A percentile compares a stretch with the other conserved stretches of the same genome.
Conservation (phyloP, 2,888 invertebrate species). For the Callinectes sapidus region DNA sequence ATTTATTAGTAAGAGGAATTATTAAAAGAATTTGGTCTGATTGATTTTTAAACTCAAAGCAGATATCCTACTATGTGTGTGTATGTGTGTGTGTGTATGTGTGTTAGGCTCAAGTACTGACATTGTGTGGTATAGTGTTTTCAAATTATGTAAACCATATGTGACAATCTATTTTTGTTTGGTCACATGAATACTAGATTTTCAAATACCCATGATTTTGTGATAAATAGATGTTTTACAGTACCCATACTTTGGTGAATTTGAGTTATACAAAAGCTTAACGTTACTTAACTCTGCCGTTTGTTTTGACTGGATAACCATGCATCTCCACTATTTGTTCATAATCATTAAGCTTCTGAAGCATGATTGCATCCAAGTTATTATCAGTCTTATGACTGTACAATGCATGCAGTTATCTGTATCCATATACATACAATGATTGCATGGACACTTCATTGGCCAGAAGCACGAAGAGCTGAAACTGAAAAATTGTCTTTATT, state of each 20-base stretch:
- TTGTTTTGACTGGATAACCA: not conserved
- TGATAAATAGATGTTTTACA: not conserved
- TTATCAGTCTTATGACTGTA: not conserved
- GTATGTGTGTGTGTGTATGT: not conserved
- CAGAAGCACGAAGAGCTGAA: constrained; percentile 4
- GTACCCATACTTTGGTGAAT: not conserved
- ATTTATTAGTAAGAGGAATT: not conserved
- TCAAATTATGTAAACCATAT: not conserved
- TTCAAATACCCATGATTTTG: not conserved
- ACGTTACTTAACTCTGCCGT: not conserved
- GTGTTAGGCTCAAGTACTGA: constrained; percentile 11
- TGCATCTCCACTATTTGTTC: not conserved
- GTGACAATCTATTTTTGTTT: not conserved
- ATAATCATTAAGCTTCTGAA: not conserved
- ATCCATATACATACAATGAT: not conserved
- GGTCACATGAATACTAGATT: no score
- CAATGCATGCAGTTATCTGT: not conserved
- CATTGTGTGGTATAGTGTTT: not conserved
- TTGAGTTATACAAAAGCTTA: not conserved
- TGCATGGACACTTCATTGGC: not conserved
- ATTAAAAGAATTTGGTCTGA: not conserved
- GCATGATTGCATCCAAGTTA: not conserved
- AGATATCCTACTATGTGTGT: not conserved
- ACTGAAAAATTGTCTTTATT: not conserved
- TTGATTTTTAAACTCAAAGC: not conserved